Evolutionary conservation across 1,140 invertebrate species (phyloP).

Genomic region (Drosophila ogumai): DNA sequence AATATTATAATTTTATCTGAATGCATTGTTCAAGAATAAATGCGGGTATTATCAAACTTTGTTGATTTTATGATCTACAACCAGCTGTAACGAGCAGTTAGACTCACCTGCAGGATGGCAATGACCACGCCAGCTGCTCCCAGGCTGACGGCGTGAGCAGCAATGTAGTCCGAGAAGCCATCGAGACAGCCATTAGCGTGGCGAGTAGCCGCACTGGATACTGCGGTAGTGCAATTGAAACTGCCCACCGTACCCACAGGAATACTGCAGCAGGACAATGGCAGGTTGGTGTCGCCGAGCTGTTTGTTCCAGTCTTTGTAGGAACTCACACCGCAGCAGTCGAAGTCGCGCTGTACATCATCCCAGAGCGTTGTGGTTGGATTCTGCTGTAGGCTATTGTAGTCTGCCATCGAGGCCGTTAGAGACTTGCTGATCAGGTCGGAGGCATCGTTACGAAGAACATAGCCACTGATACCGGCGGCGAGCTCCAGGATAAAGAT

Average conservation of each 20-base stretch:
- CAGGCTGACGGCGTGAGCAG: constrained; percentile 89
- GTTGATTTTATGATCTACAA: background rate
- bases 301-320: constrained; percentile 87
- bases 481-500: constrained; percentile 93
- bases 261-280: constrained; percentile 88
- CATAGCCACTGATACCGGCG: constrained; percentile 92
- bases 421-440: constrained; percentile 86
- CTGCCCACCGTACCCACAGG: constrained; percentile 84
- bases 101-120: constrained; percentile 89
- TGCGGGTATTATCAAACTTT: background rate
- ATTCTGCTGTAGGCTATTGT: constrained; percentile 83
- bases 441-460: constrained; percentile 87
- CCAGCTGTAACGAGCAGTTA: background rate
- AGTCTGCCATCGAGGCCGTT: constrained; percentile 86
- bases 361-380: constrained; percentile 87
- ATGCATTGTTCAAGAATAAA: background rate
- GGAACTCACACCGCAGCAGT: constrained; percentile 89
- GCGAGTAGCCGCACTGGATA: constrained; percentile 9
- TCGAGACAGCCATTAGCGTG: constrained; percentile 86
- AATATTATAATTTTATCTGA: background rate
- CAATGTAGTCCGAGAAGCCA: constrained; percentile 87
- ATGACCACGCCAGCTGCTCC: constrained; percentile 91
- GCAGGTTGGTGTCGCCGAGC: constrained; percentile 83
- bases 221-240: constrained; percentile 84
- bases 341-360: constrained; percentile 87